phyloP scores from a whole-genome alignment of 2,888 invertebrate genomes.

The Drosophila algonquin region DNA sequence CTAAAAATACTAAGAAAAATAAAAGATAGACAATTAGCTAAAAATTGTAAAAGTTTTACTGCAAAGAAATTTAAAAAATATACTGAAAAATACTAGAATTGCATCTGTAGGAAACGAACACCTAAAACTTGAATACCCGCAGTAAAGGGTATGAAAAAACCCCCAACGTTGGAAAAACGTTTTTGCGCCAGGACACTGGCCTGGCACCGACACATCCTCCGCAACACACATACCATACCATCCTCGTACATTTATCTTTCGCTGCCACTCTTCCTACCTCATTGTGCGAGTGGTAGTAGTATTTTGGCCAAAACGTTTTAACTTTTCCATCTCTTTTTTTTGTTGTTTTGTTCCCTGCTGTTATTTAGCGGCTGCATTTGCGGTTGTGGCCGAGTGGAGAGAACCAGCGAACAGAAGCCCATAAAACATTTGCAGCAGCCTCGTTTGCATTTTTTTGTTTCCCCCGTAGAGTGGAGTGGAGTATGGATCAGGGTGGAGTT shows the following conservation, averaged over 20 bases:
- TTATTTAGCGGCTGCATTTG: constrained; percentile 29
- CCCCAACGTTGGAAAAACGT: constrained; percentile 7
- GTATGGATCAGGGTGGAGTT: neutral
- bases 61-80: no score
- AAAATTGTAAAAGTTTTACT: no score
- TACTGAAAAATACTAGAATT: neutral
- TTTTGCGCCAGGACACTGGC: constrained; percentile 48
- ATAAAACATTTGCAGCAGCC: constrained; percentile 68
- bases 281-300: constrained; percentile 12
- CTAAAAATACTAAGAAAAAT: no score
- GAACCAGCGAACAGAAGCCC: constrained; percentile 32
- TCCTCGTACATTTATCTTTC: neutral
- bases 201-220: constrained; percentile 12
- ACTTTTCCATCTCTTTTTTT: constrained; percentile 36
- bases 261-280: constrained; percentile 12
- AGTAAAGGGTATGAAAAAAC: neutral
- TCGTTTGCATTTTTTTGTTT: constrained; percentile 47
- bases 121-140: neutral
- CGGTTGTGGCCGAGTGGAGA: constrained; percentile 26
- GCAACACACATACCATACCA: neutral
- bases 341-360: constrained; percentile 4
- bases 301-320: constrained; percentile 51
- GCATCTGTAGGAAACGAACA: no score
- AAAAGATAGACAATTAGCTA: no score
- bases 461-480: constrained; percentile 2